Percentiles rank a stretch among this genome's conserved stretches.
Evolutionary conservation across 2,888 invertebrate genomes (phyloP).

Genomic region (Leptinotarsa juncta): DNA sequence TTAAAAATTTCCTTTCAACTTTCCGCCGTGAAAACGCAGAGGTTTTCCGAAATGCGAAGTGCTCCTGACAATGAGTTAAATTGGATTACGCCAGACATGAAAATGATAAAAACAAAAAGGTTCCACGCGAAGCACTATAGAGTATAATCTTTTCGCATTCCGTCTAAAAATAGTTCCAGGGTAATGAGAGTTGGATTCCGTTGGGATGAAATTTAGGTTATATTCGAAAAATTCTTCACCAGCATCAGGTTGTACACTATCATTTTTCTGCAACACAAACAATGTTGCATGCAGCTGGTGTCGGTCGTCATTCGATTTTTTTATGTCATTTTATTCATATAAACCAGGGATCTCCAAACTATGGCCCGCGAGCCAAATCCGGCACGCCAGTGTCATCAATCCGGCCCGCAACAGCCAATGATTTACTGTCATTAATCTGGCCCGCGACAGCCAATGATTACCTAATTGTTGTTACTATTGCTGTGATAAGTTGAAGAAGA

Average conservation of each 20-base stretch:
- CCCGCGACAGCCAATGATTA: too few species aligned
- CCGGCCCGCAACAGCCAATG: too few species aligned
- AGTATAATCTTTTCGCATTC: constrained; percentile 28
- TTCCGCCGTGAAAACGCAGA: constrained; percentile 33
- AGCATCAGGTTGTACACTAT: not conserved
- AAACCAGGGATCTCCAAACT: too few species aligned
- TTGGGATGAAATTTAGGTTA: not conserved
- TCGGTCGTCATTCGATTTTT: too few species aligned
- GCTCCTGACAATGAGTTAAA: constrained; percentile 37
- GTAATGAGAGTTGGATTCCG: not conserved
- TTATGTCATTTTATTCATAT: too few species aligned
- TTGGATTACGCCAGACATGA: constrained; percentile 40
- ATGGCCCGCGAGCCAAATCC: too few species aligned
- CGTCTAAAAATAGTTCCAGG: not conserved
- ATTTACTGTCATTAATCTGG: too few species aligned
- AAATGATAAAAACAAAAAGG: constrained; percentile 33
- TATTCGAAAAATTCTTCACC: not conserved
- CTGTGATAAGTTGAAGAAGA: too few species aligned
- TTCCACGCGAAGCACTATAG: constrained; percentile 22
- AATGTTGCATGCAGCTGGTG: too few species aligned
- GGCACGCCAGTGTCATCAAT: too few species aligned
- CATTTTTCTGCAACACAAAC: too few species aligned
- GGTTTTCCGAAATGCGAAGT: constrained; percentile 31
- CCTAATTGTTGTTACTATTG: too few species aligned
- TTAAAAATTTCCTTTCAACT: constrained; percentile 35